Conservation (phyloP, 2,797 vertebrate genomes). For the Sebastes miniatus region DNA sequence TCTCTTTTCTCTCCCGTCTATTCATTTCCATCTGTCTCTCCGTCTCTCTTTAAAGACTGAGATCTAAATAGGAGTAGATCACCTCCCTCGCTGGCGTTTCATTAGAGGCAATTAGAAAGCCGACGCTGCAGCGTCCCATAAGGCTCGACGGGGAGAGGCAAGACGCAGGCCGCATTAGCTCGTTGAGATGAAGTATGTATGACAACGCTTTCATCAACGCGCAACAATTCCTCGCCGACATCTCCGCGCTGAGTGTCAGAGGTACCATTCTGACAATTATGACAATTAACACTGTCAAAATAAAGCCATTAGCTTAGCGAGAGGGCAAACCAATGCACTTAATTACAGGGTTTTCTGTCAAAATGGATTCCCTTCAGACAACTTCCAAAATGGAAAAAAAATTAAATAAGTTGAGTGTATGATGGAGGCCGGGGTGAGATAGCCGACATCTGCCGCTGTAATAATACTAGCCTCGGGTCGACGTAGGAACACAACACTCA, state of each 20-base stretch:
- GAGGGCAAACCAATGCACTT: slow-evolving; percentile 76
- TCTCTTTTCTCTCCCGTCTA: slow-evolving; percentile 9
- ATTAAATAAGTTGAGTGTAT: slow-evolving; percentile 18
- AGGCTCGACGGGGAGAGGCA: slow-evolving; percentile 67
- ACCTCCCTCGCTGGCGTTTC: slow-evolving; percentile 76
- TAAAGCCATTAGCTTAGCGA: slow-evolving; percentile 79
- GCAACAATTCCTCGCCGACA: slow-evolving; percentile 70
- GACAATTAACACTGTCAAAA: slow-evolving; percentile 87
- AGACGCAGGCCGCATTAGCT: slow-evolving; percentile 70
- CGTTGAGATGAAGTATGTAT: slow-evolving; percentile 77
- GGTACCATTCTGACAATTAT: slow-evolving; percentile 84
- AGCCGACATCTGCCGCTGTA: slow-evolving; percentile 53
- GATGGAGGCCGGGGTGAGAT: slow-evolving; percentile 26
- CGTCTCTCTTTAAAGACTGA: slow-evolving; percentile 63
- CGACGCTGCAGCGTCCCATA: slow-evolving; percentile 70
- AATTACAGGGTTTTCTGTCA: slow-evolving; percentile 81
- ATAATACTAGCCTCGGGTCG: slow-evolving; percentile 42
- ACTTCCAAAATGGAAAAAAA: slow-evolving; percentile 20
- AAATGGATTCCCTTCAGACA: slow-evolving; percentile 74
- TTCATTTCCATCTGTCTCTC: slow-evolving; percentile 53
- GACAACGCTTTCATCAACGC: slow-evolving; percentile 80
- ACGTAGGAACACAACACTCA: not conserved
- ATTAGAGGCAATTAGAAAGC: slow-evolving; percentile 82
- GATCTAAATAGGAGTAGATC: slow-evolving; percentile 76
- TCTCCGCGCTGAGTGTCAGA: slow-evolving; percentile 76